These are phyloP conservation scores for Elephantulus edwardii DNA, from an alignment of 2,113 vertebrate species.

Conservation along the genomic window DNA sequence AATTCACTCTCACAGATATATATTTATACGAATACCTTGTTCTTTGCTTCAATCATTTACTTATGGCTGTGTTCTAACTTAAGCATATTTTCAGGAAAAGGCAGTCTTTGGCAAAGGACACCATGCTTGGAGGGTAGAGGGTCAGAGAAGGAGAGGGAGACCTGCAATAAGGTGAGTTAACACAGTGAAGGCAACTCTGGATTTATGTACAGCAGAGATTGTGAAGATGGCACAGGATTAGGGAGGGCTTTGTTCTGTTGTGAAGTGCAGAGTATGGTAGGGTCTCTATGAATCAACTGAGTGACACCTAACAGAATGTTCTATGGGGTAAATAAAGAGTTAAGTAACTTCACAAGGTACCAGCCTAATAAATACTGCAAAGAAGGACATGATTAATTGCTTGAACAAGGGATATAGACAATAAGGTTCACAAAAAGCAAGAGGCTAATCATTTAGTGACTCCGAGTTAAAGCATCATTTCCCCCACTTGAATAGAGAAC, in stretches of 20 bases:
- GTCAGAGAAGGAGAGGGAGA: no score
- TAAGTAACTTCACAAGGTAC: not conserved
- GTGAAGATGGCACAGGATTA: no score
- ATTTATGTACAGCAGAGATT: no score
- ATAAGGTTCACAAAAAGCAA: constrained; percentile 10
- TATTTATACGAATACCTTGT: not conserved
- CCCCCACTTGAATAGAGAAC: constrained; percentile 3
- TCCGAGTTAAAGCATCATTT: not conserved
- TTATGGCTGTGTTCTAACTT: not conserved
- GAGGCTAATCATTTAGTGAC: constrained; percentile 26
- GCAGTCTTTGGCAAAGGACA: no score
- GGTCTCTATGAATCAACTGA: no score
- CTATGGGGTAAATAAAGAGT: not conserved
- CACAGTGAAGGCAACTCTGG: no score
- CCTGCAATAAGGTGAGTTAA: no score
- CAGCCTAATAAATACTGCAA: not conserved
- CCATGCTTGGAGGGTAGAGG: no score
- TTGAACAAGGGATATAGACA: constrained; percentile 25
- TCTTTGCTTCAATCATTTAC: not conserved
- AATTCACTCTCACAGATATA: not conserved
- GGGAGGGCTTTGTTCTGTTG: no score
- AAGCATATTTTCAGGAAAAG: no score
- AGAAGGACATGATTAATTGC: not conserved
- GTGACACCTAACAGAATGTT: no score
- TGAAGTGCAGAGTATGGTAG: no score